Evolutionary conservation across 2,113 vertebrate genomes (phyloP).

Genomic region (Mastomys coucha): DNA sequence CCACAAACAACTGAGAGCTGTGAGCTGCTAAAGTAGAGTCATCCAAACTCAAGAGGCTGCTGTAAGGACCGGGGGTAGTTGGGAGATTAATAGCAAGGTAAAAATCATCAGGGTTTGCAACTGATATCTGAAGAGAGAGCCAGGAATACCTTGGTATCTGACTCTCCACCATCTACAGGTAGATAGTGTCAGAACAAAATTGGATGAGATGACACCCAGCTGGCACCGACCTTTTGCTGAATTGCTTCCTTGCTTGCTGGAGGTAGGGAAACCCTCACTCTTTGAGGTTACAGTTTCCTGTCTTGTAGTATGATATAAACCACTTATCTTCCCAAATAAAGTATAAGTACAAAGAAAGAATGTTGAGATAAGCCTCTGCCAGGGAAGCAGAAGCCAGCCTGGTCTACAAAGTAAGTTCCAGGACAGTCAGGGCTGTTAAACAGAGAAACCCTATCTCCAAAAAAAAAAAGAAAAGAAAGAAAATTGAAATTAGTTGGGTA

Average conservation of each 20-base stretch:
- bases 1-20: background rate
- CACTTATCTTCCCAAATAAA: background rate
- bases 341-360: background rate
- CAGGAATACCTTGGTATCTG: background rate
- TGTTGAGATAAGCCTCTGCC: too few species aligned
- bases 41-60: background rate
- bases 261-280: background rate
- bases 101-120: background rate
- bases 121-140: background rate
- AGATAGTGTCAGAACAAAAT: background rate
- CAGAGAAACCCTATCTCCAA: too few species aligned
- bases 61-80: background rate
- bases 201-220: background rate
- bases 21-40: background rate
- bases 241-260: background rate
- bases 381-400: too few species aligned
- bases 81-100: background rate
- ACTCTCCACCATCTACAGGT: background rate
- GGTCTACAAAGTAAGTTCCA: too few species aligned
- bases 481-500: background rate
- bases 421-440: too few species aligned
- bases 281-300: background rate
- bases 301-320: background rate
- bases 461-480: too few species aligned
- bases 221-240: background rate